A percentile compares a stretch with the other conserved stretches of the same genome.
phyloP scores from a whole-genome alignment of 2,888 invertebrate species.

The Celastrina argiolus region DNA sequence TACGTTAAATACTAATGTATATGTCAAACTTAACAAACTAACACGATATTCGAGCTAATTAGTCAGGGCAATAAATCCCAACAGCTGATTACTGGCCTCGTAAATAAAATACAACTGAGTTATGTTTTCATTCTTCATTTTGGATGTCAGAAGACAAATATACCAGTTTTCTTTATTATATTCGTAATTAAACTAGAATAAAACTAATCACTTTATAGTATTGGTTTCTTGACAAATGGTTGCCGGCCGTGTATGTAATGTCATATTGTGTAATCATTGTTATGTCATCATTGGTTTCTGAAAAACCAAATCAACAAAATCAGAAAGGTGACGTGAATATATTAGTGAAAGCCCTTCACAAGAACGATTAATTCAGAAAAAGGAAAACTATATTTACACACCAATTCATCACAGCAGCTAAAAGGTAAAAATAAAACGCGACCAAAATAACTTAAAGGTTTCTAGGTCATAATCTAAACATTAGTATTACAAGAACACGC shows the following conservation, averaged over 20 bases:
- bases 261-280: no score
- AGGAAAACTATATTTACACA: background rate
- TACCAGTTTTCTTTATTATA: background rate
- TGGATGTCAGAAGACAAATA: background rate
- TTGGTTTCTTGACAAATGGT: no score
- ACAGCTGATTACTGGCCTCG: background rate
- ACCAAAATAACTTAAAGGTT: constrained; percentile 3
- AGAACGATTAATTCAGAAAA: background rate
- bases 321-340: no score
- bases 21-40: background rate
- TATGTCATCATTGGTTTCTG: no score
- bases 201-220: no score
- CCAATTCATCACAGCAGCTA: background rate
- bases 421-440: background rate
- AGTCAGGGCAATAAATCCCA: background rate
- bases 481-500: background rate
- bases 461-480: constrained; percentile 8
- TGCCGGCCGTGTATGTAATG: no score
- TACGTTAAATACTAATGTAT: background rate
- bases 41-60: background rate
- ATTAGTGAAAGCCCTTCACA: no score
- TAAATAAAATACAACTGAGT: background rate
- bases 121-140: background rate
- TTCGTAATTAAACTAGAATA: no score
- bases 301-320: no score